Evolutionary conservation across 2,797 vertebrate genomes (phyloP), one percentile per base, ranked within the genome.

Genomic region (Spinibarbus caldwelli): DNA sequence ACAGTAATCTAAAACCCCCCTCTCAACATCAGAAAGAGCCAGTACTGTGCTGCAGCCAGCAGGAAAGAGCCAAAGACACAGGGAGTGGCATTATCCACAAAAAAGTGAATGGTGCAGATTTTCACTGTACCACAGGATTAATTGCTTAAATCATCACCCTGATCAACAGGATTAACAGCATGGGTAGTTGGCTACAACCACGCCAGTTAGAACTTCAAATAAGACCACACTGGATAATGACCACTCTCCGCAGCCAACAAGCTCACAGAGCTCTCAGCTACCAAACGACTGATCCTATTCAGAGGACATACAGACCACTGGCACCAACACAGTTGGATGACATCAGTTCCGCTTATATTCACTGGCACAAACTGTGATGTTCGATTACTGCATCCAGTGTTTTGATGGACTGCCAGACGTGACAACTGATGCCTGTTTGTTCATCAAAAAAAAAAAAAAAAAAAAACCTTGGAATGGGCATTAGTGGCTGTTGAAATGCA

Each of bases 201-300:
- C 4, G 2, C 14, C 2, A 6, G 43, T 52, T 38, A 64, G 57
- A 76, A 72, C 45, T 67, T 36, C 41, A 77, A 64, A 70, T 49
- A 77, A 72, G 36, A 19, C 43, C 29, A 82, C 43, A 29, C 62
- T 34, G 43, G 36, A 84, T 70, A 78, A 84, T 52, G 59, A 67
- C 57, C 62, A 36, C 59, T 86, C 8, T 29, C 15, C 4, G 21
- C 62, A 82, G 67, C 72, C 73, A 64, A 59, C 38, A 78, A 73
- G 71, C 79, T 43, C 52, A 64, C 52, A 34, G 26, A 82, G 47
- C 52, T 45, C 64, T 71, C 72, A 86, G 81, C 78, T 54, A 36
- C 9, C 52, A 79, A 88, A 83, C 64, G 76, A 73, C 54, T 66
- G 43, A 57, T 80, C 49, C 49, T 71, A 59, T 88, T 78, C 72